phyloP scores from a whole-genome alignment of 1,140 invertebrate species.

The Ridgeia piscesae region DNA sequence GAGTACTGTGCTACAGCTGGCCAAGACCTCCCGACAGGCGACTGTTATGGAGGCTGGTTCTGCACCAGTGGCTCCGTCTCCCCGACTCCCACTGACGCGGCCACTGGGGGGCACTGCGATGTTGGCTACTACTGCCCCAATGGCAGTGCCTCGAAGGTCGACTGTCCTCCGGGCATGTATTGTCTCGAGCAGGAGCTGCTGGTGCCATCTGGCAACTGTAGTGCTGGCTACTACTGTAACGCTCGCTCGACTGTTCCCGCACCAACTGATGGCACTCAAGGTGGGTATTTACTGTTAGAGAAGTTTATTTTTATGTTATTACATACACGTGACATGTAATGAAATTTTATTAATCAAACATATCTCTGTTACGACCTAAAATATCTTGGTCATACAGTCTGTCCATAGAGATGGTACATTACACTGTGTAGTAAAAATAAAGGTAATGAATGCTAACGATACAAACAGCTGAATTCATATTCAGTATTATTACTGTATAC shows the following conservation, averaged over 20 bases:
- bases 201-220: constrained; percentile 42
- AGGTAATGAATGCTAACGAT: too few relatives aligned
- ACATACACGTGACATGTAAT: background rate
- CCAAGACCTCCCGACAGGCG: constrained; percentile 40
- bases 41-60: constrained; percentile 50
- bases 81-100: constrained; percentile 33
- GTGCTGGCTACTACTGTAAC: constrained; percentile 36
- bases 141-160: constrained; percentile 41
- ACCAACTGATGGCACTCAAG: constrained; percentile 29
- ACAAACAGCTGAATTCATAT: too few relatives aligned
- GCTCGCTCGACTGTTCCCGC: constrained; percentile 18
- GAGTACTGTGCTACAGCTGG: constrained; percentile 48
- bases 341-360: too few relatives aligned
- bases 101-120: constrained; percentile 44
- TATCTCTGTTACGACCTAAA: too few relatives aligned
- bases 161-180: constrained; percentile 47
- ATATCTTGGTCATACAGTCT: too few relatives aligned
- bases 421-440: too few relatives aligned
- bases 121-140: constrained; percentile 48
- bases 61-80: constrained; percentile 38
- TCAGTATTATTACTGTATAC: too few relatives aligned
- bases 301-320: background rate
- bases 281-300: constrained; percentile 16
- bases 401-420: too few relatives aligned
- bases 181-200: constrained; percentile 45